phyloP scores from a whole-genome alignment of 1,140 invertebrate species.

The Drosophila murphyi region DNA sequence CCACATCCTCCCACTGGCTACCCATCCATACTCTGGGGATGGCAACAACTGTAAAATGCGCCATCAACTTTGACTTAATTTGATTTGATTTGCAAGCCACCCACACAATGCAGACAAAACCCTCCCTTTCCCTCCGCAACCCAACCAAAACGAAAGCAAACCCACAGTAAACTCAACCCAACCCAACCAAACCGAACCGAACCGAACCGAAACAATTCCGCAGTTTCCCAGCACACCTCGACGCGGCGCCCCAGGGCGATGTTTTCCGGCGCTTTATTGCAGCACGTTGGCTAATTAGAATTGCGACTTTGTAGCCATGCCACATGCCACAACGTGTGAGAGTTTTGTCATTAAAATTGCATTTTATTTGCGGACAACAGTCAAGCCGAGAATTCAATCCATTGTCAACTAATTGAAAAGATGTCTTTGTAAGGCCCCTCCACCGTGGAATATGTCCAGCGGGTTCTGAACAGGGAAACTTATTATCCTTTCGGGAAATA shows the following conservation, averaged over 20 bases:
- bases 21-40: conserved; percentile 4
- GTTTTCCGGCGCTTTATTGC: conserved; percentile 66
- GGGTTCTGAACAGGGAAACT: no score
- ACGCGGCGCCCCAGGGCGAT: conserved; percentile 24
- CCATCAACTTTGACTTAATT: conserved; percentile 75
- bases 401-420: conserved; percentile 15
- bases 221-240: conserved; percentile 8
- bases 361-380: conserved; percentile 65
- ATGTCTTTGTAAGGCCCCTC: no score
- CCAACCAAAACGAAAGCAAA: not conserved
- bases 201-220: not conserved
- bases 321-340: conserved; percentile 43
- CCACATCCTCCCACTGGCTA: not conserved
- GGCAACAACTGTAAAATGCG: conserved; percentile 56
- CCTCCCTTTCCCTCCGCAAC: conserved; percentile 1
- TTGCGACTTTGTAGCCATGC: conserved; percentile 45
- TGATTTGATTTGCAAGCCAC: conserved; percentile 72
- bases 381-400: conserved; percentile 10
- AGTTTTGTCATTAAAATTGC: conserved; percentile 69
- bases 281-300: conserved; percentile 72
- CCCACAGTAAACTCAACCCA: not conserved
- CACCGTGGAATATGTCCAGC: no score
- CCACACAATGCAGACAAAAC: conserved; percentile 22
- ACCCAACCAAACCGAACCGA: not conserved
- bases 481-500: no score